Evolutionary conservation across 1,140 invertebrate species (phyloP).

Genomic region (Danaus melanippus): DNA sequence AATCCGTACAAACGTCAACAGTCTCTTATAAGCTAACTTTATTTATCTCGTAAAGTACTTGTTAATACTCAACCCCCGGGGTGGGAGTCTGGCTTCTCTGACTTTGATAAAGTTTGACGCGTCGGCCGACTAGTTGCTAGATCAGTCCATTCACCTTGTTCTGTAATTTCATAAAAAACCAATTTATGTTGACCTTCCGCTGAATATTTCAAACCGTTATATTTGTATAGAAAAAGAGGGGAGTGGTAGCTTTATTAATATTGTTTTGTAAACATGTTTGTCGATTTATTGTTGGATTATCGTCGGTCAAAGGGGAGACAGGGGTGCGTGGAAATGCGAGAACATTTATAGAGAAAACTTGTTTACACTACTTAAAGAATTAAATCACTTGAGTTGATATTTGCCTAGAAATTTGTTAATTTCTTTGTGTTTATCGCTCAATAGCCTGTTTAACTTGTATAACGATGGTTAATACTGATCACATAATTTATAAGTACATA

Average conservation of each 20-base stretch:
- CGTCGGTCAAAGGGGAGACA: constrained; percentile 27
- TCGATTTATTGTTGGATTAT: constrained; percentile 38
- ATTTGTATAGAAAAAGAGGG: constrained; percentile 22
- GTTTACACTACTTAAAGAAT: constrained; percentile 66
- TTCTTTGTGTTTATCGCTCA: background rate
- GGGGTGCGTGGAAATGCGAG: constrained; percentile 27
- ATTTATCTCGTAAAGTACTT: constrained; percentile 69
- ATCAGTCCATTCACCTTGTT: constrained; percentile 12
- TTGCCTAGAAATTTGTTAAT: constrained; percentile 11
- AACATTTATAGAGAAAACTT: constrained; percentile 60
- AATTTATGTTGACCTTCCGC: constrained; percentile 35
- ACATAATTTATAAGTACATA: no score
- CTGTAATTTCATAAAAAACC: constrained; percentile 30
- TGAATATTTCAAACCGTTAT: constrained; percentile 24
- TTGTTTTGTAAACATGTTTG: constrained; percentile 30
- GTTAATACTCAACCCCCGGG: constrained; percentile 60
- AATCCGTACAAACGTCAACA: constrained; percentile 55
- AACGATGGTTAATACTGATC: no score
- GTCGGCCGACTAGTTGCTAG: constrained; percentile 25
- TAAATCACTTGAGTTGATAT: constrained; percentile 51
- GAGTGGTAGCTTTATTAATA: constrained; percentile 22
- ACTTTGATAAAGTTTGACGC: constrained; percentile 24
- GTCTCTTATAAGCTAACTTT: constrained; percentile 61
- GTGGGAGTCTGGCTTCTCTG: constrained; percentile 45
- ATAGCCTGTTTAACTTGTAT: background rate